phyloP scores from a whole-genome alignment of 2,113 vertebrate genomes.

The Loxodonta africana region DNA sequence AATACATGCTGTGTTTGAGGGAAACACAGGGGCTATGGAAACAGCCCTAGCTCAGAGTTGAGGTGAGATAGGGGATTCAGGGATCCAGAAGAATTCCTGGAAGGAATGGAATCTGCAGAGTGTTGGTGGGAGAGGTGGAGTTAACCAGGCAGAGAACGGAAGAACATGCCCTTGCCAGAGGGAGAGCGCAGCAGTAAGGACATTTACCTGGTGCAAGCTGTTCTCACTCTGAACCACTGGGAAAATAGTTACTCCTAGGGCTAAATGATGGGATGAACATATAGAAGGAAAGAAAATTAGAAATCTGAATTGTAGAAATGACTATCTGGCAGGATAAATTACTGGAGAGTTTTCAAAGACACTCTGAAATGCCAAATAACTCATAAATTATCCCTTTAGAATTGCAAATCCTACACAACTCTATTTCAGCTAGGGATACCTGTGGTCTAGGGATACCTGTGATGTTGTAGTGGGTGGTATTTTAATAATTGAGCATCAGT shows the following conservation, averaged over 20 bases:
- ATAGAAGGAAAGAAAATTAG: neutral
- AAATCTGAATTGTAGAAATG: slow-evolving; percentile 44
- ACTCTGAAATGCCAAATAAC: slow-evolving; percentile 34
- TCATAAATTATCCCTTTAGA: neutral
- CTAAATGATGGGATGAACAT: neutral
- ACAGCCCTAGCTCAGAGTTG: neutral
- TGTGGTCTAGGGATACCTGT: neutral
- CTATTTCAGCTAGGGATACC: neutral
- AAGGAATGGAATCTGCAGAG: neutral
- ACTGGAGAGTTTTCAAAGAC: slow-evolving; percentile 35
- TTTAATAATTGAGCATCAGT: slow-evolving; percentile 28
- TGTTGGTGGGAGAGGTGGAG: neutral
- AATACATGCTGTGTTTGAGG: neutral
- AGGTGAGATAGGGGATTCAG: neutral
- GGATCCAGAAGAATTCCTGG: neutral
- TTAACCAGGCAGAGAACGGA: neutral
- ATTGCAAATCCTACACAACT: neutral
- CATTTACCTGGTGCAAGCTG: neutral
- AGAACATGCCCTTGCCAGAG: neutral
- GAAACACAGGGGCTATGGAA: neutral
- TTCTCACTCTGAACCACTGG: neutral
- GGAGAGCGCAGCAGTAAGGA: no score
- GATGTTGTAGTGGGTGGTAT: neutral
- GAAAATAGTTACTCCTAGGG: neutral
- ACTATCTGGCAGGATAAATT: slow-evolving; percentile 6